Evolutionary conservation across 2,113 vertebrate species (phyloP).

Genomic region (Lepus europaeus): DNA sequence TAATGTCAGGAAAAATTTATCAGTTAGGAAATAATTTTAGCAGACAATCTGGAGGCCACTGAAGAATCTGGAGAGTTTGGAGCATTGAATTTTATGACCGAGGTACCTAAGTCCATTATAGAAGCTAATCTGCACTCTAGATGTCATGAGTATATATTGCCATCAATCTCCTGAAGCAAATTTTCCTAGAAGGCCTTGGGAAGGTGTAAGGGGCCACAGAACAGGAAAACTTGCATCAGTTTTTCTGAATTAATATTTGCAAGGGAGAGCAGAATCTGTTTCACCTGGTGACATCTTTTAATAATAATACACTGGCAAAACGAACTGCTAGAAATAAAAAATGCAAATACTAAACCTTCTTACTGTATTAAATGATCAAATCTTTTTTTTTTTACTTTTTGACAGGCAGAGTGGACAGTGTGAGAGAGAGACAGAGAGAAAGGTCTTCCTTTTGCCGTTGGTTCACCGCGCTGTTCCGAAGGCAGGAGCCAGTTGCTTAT

Average conservation of each 20-base stretch:
- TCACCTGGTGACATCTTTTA: background rate
- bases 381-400: too few relatives aligned
- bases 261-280: background rate
- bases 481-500: too few relatives aligned
- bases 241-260: slow-evolving; percentile 14
- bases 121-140: slow-evolving; percentile 61
- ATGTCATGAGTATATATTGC: slow-evolving; percentile 63
- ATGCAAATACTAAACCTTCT: background rate
- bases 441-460: too few relatives aligned
- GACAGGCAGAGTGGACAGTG: too few relatives aligned
- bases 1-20: slow-evolving; percentile 31
- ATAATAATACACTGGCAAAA: background rate
- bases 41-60: slow-evolving; percentile 43
- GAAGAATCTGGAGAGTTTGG: slow-evolving; percentile 1
- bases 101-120: slow-evolving; percentile 52
- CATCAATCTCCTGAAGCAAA: slow-evolving; percentile 56
- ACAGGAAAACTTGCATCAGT: background rate
- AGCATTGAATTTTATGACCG: slow-evolving; percentile 61
- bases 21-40: slow-evolving; percentile 54
- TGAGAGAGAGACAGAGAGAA: too few relatives aligned
- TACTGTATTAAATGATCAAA: background rate
- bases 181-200: slow-evolving; percentile 69
- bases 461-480: too few relatives aligned
- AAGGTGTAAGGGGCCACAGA: background rate
- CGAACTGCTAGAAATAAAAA: background rate